Evolutionary conservation across 2,888 invertebrate genomes (phyloP).

Genomic region (Aradus depressus): DNA sequence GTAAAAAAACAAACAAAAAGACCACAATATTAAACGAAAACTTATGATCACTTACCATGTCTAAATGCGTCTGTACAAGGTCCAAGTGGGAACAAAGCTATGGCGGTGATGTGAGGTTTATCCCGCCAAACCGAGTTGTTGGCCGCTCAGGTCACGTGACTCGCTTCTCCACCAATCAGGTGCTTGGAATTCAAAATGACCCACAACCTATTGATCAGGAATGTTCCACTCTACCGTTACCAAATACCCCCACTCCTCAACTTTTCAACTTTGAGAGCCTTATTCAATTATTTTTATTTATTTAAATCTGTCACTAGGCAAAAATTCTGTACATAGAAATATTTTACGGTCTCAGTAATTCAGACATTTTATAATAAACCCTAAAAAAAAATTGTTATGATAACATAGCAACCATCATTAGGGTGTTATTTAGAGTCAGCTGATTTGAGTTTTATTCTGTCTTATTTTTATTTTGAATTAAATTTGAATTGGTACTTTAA

Average conservation of each 20-base stretch:
- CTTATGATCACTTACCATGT: conserved; percentile 42
- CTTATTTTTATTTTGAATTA: too few relatives aligned
- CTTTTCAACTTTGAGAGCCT: not conserved
- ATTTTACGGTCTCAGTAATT: too few relatives aligned
- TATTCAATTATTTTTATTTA: not conserved
- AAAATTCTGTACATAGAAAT: too few relatives aligned
- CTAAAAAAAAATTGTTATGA: too few relatives aligned
- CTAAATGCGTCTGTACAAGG: not conserved
- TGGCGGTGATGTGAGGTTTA: conserved; percentile 21
- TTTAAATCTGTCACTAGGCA: too few relatives aligned
- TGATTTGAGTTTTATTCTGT: too few relatives aligned
- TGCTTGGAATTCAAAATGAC: conserved; percentile 16
- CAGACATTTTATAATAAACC: too few relatives aligned
- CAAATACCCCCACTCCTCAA: conserved; percentile 7
- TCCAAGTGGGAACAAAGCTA: conserved; percentile 15
- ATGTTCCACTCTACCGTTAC: conserved; percentile 14
- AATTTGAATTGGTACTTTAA: too few relatives aligned
- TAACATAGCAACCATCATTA: too few relatives aligned
- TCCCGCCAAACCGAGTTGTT: conserved; percentile 27
- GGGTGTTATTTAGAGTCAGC: too few relatives aligned
- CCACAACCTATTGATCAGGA: conserved; percentile 21
- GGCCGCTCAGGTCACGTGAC: conserved; percentile 25
- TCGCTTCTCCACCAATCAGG: conserved; percentile 14
- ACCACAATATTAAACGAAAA: conserved; percentile 35
- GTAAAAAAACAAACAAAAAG: conserved; percentile 33